Conservation (phyloP, 2,888 invertebrate genomes). For the Philaethria dido region DNA sequence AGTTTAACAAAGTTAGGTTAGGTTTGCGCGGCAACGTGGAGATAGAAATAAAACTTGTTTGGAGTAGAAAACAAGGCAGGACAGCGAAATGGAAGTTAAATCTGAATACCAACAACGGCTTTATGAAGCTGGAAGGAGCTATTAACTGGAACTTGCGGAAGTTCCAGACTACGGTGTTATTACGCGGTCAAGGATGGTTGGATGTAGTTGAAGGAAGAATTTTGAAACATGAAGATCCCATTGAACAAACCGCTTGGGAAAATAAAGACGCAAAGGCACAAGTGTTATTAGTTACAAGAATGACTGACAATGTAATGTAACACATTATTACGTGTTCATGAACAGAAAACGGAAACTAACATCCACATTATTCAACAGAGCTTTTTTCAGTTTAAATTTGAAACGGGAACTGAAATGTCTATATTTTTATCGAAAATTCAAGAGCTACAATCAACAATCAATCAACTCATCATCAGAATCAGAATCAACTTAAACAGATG, state of each 20-base stretch:
- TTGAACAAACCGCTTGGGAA: constrained; percentile 43
- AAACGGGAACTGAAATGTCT: constrained; percentile 46
- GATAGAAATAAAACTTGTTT: constrained; percentile 26
- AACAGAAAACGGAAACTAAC: constrained; percentile 54
- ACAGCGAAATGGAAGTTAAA: not conserved
- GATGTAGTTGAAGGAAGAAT: constrained; percentile 43
- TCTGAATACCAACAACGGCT: not conserved
- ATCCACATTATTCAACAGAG: constrained; percentile 54
- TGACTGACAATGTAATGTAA: constrained; percentile 49
- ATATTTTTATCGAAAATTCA: constrained; percentile 49
- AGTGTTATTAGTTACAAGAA: constrained; percentile 47
- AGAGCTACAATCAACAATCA: too few relatives aligned
- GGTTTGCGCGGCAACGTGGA: not conserved
- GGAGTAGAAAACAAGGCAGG: constrained; percentile 10
- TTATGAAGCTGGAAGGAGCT: constrained; percentile 47
- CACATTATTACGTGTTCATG: constrained; percentile 53
- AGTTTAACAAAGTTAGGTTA: not conserved
- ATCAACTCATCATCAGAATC: too few relatives aligned
- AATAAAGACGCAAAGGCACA: constrained; percentile 48
- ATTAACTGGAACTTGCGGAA: constrained; percentile 51
- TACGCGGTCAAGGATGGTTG: constrained; percentile 43
- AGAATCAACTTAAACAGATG: constrained; percentile 48
- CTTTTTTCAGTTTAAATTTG: constrained; percentile 51
- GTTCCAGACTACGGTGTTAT: constrained; percentile 46
- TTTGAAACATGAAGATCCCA: constrained; percentile 40